phyloP scores from a whole-genome alignment of 2,797 vertebrate genomes.

The Leptodactylus fallax region DNA sequence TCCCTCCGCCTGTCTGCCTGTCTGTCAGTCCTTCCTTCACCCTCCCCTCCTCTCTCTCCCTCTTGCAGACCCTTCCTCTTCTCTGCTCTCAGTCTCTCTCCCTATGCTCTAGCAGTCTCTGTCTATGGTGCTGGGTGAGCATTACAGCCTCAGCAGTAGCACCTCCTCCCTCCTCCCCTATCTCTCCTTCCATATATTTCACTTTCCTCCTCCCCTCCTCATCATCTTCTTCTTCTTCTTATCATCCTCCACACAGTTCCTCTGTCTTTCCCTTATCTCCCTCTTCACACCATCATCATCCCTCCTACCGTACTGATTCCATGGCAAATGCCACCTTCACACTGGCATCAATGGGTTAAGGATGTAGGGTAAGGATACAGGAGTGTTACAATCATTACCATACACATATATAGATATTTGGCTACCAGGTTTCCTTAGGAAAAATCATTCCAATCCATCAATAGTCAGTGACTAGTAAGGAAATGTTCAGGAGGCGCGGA shows the following conservation, averaged over 20 bases:
- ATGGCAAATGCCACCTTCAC: neutral
- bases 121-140: conserved; percentile 23
- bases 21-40: conserved; percentile 22
- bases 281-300: conserved; percentile 4
- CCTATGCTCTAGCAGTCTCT: conserved; percentile 7
- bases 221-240: conserved; percentile 10
- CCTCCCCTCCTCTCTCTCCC: conserved; percentile 11
- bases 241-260: conserved; percentile 29
- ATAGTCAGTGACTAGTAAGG: neutral
- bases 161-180: conserved; percentile 33
- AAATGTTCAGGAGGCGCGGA: no score
- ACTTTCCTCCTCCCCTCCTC: conserved; percentile 2
- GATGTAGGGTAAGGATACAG: neutral
- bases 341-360: conserved; percentile 23
- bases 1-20: conserved; percentile 1
- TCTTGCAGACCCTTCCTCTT: conserved; percentile 10
- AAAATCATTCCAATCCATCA: neutral
- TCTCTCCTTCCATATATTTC: neutral
- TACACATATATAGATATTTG: neutral
- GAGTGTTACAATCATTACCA: neutral
- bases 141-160: neutral
- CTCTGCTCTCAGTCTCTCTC: conserved; percentile 16
- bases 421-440: no score
- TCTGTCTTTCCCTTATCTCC: conserved; percentile 12
- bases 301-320: neutral